Percentiles rank a stretch among this genome's conserved stretches.
Evolutionary conservation across 2,113 vertebrate genomes (phyloP).

Genomic region (Tetrao urogallus): DNA sequence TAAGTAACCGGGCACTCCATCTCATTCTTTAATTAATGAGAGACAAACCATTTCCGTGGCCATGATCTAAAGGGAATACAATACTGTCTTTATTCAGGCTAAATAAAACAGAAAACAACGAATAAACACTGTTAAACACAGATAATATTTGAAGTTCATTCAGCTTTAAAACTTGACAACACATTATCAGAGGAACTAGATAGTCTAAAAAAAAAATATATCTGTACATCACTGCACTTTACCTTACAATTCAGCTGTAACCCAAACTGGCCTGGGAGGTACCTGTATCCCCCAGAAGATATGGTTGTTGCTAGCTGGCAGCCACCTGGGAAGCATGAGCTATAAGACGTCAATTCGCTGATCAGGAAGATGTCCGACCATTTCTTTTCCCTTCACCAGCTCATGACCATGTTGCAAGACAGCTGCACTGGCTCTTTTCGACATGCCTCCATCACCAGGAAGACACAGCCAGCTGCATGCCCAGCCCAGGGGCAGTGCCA

Average conservation of each 20-base stretch:
- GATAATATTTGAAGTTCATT: conserved; percentile 17
- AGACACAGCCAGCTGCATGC: background rate
- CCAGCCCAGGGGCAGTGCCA: accelerated
- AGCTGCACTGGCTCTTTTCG: background rate
- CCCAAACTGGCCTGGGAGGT: background rate
- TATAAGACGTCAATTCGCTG: accelerated
- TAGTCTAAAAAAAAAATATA: background rate
- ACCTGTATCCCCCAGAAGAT: background rate
- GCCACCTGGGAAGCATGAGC: background rate
- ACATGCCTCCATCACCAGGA: background rate
- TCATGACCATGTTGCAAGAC: background rate
- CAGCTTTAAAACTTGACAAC: background rate
- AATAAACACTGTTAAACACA: background rate
- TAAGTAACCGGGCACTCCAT: background rate
- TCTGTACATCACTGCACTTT: background rate
- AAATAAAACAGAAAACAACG: conserved; percentile 1
- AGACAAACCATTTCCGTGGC: background rate
- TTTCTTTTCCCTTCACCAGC: background rate
- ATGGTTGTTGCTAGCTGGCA: background rate
- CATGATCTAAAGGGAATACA: background rate
- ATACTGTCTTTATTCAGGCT: background rate
- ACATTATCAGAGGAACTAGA: background rate
- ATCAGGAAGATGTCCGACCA: background rate
- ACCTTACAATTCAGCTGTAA: background rate
- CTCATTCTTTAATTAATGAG: background rate